These are phyloP conservation scores for Lepilemur septentrionalis DNA, from an alignment of 2,797 vertebrate genomes.

Conservation along the genomic window DNA sequence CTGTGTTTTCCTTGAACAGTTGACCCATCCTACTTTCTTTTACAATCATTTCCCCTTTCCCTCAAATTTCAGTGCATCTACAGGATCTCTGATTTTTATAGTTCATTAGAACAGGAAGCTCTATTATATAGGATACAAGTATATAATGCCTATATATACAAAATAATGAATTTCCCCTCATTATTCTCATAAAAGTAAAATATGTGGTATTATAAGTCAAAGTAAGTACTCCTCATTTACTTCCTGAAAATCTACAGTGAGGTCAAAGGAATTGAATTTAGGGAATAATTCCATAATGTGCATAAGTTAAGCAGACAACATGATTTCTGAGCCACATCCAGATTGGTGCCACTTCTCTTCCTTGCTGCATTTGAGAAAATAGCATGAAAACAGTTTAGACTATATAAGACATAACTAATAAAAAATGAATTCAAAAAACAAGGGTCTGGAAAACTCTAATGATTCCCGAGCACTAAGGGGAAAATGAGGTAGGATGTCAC, in stretches of 20 bases:
- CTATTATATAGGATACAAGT: background rate
- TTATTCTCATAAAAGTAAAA: background rate
- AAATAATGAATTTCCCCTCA: background rate
- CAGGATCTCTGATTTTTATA: background rate
- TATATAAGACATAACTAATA: background rate
- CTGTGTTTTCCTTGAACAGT: background rate
- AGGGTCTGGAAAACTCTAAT: background rate
- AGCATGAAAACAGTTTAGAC: background rate
- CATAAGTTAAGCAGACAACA: background rate
- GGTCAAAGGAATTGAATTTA: background rate
- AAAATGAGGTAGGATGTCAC: background rate
- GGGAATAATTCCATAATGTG: background rate
- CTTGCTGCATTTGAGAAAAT: conserved; percentile 1
- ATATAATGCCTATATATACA: background rate
- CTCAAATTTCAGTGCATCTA: background rate
- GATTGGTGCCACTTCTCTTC: background rate
- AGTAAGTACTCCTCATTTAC: background rate
- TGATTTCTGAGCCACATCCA: conserved; percentile 31
- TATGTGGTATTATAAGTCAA: background rate
- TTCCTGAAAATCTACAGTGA: background rate
- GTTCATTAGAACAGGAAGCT: background rate
- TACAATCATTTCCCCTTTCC: background rate
- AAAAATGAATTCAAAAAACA: background rate
- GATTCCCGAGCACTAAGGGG: background rate
- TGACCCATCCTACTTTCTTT: background rate